Conservation (phyloP, 2,113 vertebrate genomes). For the Mastomys natalensis region DNA sequence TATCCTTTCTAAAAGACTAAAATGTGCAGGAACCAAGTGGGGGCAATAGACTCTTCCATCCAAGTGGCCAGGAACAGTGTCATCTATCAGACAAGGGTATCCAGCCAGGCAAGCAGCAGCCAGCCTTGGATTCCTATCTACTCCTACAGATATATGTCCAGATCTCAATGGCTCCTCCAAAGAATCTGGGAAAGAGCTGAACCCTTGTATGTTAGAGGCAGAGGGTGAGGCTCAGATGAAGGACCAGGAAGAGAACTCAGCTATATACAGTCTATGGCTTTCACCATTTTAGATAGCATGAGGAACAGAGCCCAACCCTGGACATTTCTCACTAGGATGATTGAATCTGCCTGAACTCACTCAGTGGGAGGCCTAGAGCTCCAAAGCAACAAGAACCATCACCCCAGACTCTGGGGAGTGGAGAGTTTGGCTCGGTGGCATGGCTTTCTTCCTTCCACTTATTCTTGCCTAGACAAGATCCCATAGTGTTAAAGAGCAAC, state of each 20-base stretch:
- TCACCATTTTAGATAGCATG: not conserved
- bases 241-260: not conserved
- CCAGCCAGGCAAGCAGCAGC: not conserved
- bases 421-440: not conserved
- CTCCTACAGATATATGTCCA: not conserved
- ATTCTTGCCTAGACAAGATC: not conserved
- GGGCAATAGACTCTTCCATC: not conserved
- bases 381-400: rapidly evolving
- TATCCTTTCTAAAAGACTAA: not conserved
- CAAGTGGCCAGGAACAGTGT: not conserved
- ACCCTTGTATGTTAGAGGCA: not conserved
- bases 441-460: not conserved
- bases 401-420: not conserved
- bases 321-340: not conserved
- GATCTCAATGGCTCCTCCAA: not conserved
- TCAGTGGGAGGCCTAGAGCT: not conserved
- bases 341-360: too few species aligned
- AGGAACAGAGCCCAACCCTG: rapidly evolving
- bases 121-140: not conserved
- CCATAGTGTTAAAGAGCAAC: not conserved
- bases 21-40: not conserved
- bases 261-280: not conserved
- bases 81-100: too few species aligned
- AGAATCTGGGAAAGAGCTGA: not conserved
- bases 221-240: not conserved